phyloP scores from a whole-genome alignment of 1,140 invertebrate genomes.

The Polypedilum vanderplanki region DNA sequence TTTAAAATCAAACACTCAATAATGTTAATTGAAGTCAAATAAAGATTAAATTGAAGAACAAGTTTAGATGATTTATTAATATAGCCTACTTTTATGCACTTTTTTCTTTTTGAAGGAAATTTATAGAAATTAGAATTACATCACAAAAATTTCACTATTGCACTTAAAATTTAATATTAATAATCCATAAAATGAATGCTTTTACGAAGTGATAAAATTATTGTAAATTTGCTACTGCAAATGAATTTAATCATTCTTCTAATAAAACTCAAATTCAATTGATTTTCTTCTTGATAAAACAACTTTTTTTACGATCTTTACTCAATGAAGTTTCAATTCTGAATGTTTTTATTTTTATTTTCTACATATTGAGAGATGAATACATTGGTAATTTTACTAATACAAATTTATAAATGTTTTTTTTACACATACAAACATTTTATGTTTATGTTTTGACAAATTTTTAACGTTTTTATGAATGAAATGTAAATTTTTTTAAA shows the following conservation, averaged over 20 bases:
- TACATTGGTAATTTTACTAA: neutral
- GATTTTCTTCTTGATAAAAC: neutral
- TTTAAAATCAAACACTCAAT: neutral
- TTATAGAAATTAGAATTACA: neutral
- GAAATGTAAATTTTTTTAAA: too few relatives aligned
- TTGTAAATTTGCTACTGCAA: slow-evolving; percentile 15
- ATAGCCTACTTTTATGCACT: neutral
- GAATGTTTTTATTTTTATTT: neutral
- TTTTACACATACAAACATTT: too few relatives aligned
- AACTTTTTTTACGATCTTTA: neutral
- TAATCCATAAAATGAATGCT: neutral
- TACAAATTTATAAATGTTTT: too few relatives aligned
- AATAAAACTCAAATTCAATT: neutral
- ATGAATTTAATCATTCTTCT: neutral
- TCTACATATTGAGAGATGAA: neutral
- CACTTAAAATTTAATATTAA: neutral
- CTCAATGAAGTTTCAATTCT: neutral
- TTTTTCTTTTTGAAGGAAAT: neutral
- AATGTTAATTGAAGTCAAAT: too few relatives aligned
- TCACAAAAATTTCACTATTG: neutral
- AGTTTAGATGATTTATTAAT: neutral
- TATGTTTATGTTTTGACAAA: too few relatives aligned
- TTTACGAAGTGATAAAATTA: neutral
- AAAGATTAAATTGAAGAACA: neutral
- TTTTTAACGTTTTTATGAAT: too few relatives aligned